These are phyloP conservation scores for Eurytoma adleriae DNA, from an alignment of 2,888 invertebrate species.

Conservation along the genomic window DNA sequence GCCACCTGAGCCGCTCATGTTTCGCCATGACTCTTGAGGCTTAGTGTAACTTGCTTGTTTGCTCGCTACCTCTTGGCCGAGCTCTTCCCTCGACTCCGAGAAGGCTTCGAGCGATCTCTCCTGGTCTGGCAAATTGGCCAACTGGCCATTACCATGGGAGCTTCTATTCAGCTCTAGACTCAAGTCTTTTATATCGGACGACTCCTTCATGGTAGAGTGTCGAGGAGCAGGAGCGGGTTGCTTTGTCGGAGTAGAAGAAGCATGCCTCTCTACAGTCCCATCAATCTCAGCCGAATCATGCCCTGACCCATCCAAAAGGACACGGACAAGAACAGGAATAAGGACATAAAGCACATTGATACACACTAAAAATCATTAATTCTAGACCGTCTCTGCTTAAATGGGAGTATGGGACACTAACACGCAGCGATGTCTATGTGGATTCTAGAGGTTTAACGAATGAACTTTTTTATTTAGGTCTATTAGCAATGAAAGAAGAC, in stretches of 20 bases:
- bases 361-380: constrained; percentile 73
- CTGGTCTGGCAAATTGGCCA: constrained; percentile 15
- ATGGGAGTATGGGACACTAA: constrained; percentile 66
- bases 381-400: constrained; percentile 69
- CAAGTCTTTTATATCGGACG: constrained; percentile 69
- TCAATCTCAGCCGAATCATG: constrained; percentile 76
- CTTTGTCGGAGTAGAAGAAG: constrained; percentile 74
- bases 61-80: neutral
- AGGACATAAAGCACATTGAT: constrained; percentile 77
- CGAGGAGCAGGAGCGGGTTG: constrained; percentile 73
- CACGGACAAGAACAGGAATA: constrained; percentile 75
- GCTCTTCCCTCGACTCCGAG: neutral
- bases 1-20: constrained; percentile 53
- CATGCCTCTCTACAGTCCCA: constrained; percentile 76
- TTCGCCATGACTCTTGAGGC: constrained; percentile 64
- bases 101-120: constrained; percentile 50
- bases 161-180: constrained; percentile 68
- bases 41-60: neutral
- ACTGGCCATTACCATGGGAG: neutral
- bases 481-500: constrained; percentile 58
- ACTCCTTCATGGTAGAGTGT: constrained; percentile 66
- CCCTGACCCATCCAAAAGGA: constrained; percentile 76
- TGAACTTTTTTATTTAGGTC: constrained; percentile 48
- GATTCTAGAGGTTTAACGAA: constrained; percentile 49
- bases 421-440: constrained; percentile 56